These are phyloP conservation scores for Stegodyphus dumicola DNA, from an alignment of 1,140 invertebrate species.

Conservation along the genomic window DNA sequence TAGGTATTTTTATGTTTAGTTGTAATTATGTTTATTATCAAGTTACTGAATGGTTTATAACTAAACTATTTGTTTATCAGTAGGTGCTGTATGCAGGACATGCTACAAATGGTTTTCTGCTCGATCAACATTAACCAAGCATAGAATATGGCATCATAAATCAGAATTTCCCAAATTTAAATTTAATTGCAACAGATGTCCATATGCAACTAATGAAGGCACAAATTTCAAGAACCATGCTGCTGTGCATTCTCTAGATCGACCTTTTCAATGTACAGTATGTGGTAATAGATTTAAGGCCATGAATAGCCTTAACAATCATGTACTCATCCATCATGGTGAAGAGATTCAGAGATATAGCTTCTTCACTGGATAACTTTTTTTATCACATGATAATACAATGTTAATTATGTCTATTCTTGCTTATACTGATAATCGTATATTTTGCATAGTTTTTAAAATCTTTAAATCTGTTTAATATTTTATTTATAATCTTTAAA, in stretches of 20 bases:
- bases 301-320: neutral
- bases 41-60: too few species aligned
- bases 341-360: neutral
- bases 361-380: neutral
- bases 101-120: neutral
- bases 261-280: neutral
- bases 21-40: too few species aligned
- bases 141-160: conserved; percentile 8
- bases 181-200: conserved; percentile 1
- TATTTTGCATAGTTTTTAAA: too few species aligned
- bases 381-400: too few species aligned
- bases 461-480: too few species aligned
- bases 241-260: neutral
- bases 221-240: neutral
- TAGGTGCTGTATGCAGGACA: neutral
- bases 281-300: conserved; percentile 3
- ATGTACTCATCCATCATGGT: neutral
- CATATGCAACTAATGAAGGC: neutral
- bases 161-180: neutral
- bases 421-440: too few species aligned
- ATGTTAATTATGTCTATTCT: too few species aligned
- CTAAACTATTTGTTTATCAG: too few species aligned
- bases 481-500: too few species aligned
- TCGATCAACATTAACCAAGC: neutral
- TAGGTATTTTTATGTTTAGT: too few species aligned